Evolutionary conservation across 2,888 invertebrate genomes (phyloP).

Genomic region (Lasius fuliginosus): DNA sequence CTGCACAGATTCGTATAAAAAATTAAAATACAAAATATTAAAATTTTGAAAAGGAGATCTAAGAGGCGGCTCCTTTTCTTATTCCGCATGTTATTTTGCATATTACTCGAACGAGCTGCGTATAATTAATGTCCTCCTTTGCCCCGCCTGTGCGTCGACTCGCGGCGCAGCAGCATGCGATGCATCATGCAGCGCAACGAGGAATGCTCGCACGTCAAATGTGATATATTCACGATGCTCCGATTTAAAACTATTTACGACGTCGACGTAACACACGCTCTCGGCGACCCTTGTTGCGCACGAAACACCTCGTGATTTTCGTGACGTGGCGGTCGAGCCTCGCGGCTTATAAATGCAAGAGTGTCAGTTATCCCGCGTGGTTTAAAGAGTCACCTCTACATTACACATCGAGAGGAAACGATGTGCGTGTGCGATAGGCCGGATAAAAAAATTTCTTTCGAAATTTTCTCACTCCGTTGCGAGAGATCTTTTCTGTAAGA

Average conservation of each 20-base stretch:
- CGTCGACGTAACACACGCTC: conserved; percentile 49
- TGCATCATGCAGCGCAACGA: conserved; percentile 66
- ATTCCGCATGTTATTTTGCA: conserved; percentile 14
- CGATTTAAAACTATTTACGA: conserved; percentile 73
- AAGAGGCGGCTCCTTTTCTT: background rate
- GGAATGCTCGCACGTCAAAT: conserved; percentile 73
- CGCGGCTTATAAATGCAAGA: conserved; percentile 63
- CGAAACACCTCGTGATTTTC: conserved; percentile 54
- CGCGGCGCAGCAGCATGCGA: conserved; percentile 60
- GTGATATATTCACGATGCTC: conserved; percentile 73
- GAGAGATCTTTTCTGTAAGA: conserved; percentile 3
- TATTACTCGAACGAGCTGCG: conserved; percentile 14
- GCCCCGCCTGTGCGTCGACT: conserved; percentile 36
- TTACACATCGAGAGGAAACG: background rate
- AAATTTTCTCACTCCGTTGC: conserved; percentile 26
- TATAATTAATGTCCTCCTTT: conserved; percentile 62
- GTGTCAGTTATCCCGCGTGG: conserved; percentile 60
- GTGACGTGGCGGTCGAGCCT: conserved; percentile 46
- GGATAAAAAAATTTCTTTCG: background rate
- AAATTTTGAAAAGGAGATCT: background rate
- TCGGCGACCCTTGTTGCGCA: conserved; percentile 60
- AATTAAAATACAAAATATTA: background rate
- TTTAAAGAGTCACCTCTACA: conserved; percentile 39
- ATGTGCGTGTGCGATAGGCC: background rate
- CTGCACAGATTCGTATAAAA: background rate